phyloP scores from a whole-genome alignment of 2,888 invertebrate genomes.

The Elgonia sp. region DNA sequence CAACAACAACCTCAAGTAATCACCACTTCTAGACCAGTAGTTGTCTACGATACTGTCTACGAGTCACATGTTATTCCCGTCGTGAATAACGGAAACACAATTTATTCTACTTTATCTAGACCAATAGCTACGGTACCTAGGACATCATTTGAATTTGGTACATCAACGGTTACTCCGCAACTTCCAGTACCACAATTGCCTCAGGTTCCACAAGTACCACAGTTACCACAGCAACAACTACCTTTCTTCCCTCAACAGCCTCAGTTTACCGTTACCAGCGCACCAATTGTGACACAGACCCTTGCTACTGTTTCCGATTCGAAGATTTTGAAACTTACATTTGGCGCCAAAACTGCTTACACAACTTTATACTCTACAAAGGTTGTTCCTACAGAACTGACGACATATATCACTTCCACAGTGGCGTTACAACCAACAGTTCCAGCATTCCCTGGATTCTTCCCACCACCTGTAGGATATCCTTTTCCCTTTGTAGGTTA shows the following conservation, averaged over 20 bases:
- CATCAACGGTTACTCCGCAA: constrained; percentile 89
- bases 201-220: constrained; percentile 83
- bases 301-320: constrained; percentile 93
- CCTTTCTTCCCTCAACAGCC: constrained; percentile 89
- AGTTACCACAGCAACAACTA: constrained; percentile 67
- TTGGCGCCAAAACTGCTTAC: constrained; percentile 96
- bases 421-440: constrained; percentile 91
- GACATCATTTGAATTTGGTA: constrained; percentile 93
- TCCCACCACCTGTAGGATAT: constrained; percentile 90
- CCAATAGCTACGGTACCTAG: constrained; percentile 93
- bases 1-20: constrained; percentile 90
- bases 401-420: constrained; percentile 94
- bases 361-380: constrained; percentile 95
- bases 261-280: constrained; percentile 93
- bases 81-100: constrained; percentile 92
- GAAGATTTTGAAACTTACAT: constrained; percentile 94
- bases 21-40: constrained; percentile 93
- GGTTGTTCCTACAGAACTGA: constrained; percentile 93
- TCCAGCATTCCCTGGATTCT: constrained; percentile 92
- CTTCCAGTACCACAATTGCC: constrained; percentile 81
- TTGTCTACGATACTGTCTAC: constrained; percentile 93
- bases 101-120: constrained; percentile 93
- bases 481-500: constrained; percentile 93
- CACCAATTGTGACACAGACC: constrained; percentile 93
- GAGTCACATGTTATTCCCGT: constrained; percentile 94